A percentile compares a stretch with the other conserved stretches of the same genome.
Evolutionary conservation across 2,113 vertebrate species (phyloP).

Genomic region (Pyrgilauda ruficollis): DNA sequence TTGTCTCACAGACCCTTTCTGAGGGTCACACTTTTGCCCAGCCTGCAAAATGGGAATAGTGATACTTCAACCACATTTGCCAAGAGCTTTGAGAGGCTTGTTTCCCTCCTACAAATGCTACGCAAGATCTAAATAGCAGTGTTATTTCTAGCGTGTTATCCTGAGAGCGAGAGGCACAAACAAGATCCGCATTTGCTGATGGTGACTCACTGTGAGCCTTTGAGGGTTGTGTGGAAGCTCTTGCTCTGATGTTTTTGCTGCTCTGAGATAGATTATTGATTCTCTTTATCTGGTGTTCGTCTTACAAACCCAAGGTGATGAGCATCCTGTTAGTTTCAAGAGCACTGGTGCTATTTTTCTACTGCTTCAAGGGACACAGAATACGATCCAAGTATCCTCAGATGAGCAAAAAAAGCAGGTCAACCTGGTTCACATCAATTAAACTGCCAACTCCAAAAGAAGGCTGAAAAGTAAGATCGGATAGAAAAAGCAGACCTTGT

Average conservation of each 20-base stretch:
- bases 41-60: not conserved
- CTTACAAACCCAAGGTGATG: constrained; percentile 68
- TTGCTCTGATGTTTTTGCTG: constrained; percentile 61
- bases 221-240: constrained; percentile 51
- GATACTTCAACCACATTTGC: not conserved
- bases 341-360: constrained; percentile 60
- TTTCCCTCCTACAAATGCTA: not conserved
- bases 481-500: constrained; percentile 39
- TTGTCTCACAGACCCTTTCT: not conserved
- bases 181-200: constrained; percentile 37
- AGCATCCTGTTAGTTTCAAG: constrained; percentile 64
- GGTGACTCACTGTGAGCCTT: constrained; percentile 58
- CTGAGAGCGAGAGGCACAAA: constrained; percentile 40
- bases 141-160: constrained; percentile 53
- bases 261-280: constrained; percentile 67
- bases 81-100: not conserved
- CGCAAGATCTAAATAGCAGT: not conserved
- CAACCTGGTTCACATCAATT: constrained; percentile 50
- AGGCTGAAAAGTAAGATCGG: not conserved
- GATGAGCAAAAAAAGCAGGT: constrained; percentile 5
- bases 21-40: not conserved
- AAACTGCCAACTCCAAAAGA: constrained; percentile 15
- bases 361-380: constrained; percentile 22
- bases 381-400: constrained; percentile 49
- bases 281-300: constrained; percentile 63